phyloP scores from a whole-genome alignment of 2,113 vertebrate genomes.

The Scortum barcoo region DNA sequence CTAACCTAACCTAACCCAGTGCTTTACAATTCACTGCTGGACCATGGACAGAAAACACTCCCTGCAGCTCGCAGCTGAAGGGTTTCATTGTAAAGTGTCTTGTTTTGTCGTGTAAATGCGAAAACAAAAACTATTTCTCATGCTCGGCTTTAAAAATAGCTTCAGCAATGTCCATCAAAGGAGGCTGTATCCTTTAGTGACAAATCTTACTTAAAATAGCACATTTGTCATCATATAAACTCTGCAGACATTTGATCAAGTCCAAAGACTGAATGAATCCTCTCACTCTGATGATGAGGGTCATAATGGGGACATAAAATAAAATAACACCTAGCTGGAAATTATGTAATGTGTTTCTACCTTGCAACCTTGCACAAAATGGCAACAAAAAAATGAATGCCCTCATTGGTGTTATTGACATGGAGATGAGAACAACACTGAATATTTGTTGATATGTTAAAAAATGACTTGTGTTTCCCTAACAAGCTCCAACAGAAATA shows the following conservation, averaged over 20 bases:
- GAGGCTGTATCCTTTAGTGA: not conserved
- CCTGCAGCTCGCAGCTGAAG: slow-evolving; percentile 26
- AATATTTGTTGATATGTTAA: too few species aligned
- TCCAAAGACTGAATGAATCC: too few species aligned
- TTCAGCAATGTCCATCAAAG: not conserved
- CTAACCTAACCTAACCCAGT: slow-evolving; percentile 73
- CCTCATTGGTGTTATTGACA: not conserved
- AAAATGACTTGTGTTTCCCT: not conserved
- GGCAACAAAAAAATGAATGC: not conserved
- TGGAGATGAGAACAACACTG: too few species aligned
- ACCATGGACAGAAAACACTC: slow-evolving; percentile 45
- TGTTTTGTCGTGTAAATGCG: slow-evolving; percentile 11
- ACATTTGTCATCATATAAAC: not conserved
- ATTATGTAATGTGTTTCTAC: not conserved
- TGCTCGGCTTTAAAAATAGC: not conserved
- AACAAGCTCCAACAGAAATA: not conserved
- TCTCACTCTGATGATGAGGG: not conserved
- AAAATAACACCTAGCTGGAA: not conserved
- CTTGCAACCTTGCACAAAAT: not conserved
- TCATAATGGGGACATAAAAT: not conserved
- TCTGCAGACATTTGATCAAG: not conserved
- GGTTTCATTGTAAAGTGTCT: not conserved
- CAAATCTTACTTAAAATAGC: not conserved
- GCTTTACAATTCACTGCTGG: slow-evolving; percentile 62
- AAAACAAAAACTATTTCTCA: slow-evolving; percentile 3